A percentile compares a stretch with the other conserved stretches of the same genome.
Evolutionary conservation across 2,113 vertebrate genomes (phyloP).

Genomic region (Brachyistius frenatus): DNA sequence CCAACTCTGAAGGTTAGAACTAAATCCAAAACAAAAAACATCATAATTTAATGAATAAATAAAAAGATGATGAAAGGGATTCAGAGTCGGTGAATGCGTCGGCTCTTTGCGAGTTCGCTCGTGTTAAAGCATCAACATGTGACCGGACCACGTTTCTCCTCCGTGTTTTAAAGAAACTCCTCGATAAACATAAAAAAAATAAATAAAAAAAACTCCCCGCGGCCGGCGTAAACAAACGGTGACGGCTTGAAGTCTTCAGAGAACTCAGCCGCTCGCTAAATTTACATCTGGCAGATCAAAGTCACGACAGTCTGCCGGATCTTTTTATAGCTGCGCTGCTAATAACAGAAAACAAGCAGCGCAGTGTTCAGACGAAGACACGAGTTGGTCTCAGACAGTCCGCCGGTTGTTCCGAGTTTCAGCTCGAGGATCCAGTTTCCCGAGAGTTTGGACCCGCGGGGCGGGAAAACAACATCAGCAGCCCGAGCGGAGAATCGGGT

Average conservation of each 20-base stretch:
- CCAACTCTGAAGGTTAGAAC: too few species aligned
- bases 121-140: too few species aligned
- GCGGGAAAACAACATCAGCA: slow-evolving; percentile 24
- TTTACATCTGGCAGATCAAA: slow-evolving; percentile 16
- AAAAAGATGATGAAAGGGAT: too few species aligned
- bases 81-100: too few species aligned
- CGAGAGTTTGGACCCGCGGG: neutral
- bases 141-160: too few species aligned
- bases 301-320: neutral
- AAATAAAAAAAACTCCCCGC: neutral
- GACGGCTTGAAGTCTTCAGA: neutral
- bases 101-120: too few species aligned
- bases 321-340: slow-evolving; percentile 30
- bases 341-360: slow-evolving; percentile 32
- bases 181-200: too few species aligned
- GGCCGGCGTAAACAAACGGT: neutral
- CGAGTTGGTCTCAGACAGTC: slow-evolving; percentile 27
- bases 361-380: slow-evolving; percentile 22
- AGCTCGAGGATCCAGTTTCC: neutral
- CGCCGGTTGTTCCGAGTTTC: slow-evolving; percentile 12
- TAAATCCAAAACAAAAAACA: too few species aligned
- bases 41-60: too few species aligned
- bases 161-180: too few species aligned
- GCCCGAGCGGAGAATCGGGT: neutral
- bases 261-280: neutral